Conservation (phyloP, 2,888 invertebrate genomes). For the Stomorhina lunata region DNA sequence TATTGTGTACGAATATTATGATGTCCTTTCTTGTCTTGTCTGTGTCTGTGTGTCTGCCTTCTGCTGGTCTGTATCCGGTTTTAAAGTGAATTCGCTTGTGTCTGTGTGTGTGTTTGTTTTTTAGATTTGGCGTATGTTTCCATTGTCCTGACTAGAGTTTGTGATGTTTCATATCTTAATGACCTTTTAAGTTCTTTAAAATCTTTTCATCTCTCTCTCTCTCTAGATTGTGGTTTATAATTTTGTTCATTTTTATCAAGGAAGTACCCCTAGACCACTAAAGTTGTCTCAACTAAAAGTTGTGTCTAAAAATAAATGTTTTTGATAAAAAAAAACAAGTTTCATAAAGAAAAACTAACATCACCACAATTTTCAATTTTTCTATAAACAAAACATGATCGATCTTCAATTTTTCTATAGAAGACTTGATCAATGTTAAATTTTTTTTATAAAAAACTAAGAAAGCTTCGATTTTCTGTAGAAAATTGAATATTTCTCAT, state of each 20-base stretch:
- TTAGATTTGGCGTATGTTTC: neutral
- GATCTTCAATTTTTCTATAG: too few relatives aligned
- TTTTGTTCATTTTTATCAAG: neutral
- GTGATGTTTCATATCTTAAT: constrained; percentile 46
- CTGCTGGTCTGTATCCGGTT: neutral
- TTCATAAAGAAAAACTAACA: too few relatives aligned
- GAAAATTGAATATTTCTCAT: too few relatives aligned
- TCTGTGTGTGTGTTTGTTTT: neutral
- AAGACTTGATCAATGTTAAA: too few relatives aligned
- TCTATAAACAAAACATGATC: too few relatives aligned
- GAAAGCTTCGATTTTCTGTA: too few relatives aligned
- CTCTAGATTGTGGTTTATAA: neutral
- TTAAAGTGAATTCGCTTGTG: neutral
- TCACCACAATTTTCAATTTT: too few relatives aligned
- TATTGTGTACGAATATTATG: too few relatives aligned
- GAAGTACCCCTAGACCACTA: neutral
- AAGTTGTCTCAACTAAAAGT: too few relatives aligned
- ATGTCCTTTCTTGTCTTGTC: constrained; percentile 12
- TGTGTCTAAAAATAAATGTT: neutral
- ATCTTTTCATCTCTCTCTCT: constrained; percentile 27
- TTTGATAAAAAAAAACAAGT: too few relatives aligned
- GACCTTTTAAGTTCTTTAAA: constrained; percentile 37
- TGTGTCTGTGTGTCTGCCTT: neutral
- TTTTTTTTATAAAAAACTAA: too few relatives aligned
- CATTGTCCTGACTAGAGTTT: neutral